Evolutionary conservation across 2,888 invertebrate species (phyloP).

Genomic region (Ypsolopha sequella): DNA sequence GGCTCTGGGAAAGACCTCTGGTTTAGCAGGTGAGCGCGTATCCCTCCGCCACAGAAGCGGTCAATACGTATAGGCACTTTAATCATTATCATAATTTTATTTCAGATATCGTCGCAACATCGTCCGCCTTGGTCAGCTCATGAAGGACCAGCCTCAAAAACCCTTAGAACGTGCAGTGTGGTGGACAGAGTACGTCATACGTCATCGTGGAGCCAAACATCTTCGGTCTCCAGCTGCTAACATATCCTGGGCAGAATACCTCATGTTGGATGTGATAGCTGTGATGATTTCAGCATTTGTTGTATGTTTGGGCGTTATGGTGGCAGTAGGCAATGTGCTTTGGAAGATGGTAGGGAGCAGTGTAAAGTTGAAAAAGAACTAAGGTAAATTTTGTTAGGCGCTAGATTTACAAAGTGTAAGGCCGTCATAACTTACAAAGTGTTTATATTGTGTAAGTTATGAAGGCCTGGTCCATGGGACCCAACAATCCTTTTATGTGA

Average conservation of each 20-base stretch:
- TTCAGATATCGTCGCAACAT: background rate
- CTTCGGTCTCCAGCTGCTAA: constrained; percentile 23
- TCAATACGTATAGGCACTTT: no score
- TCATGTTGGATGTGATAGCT: constrained; percentile 19
- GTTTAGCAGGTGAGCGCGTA: no score
- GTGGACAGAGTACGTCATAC: constrained; percentile 31
- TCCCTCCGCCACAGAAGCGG: no score
- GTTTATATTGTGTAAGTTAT: no score
- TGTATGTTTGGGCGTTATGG: background rate
- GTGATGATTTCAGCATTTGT: background rate
- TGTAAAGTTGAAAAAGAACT: background rate
- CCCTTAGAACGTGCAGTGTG: constrained; percentile 24
- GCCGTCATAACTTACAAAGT: no score
- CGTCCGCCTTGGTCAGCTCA: constrained; percentile 7
- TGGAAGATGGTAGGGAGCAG: background rate
- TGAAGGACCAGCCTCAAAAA: constrained; percentile 21
- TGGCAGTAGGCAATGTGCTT: background rate
- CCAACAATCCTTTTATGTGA: no score
- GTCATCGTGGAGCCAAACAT: constrained; percentile 26
- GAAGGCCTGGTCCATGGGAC: no score
- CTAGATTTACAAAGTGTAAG: no score
- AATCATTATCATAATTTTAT: background rate
- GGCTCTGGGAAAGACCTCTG: no score
- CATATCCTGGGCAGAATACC: constrained; percentile 23
- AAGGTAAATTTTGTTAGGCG: background rate